phyloP scores from a whole-genome alignment of 2,888 invertebrate species.

The Drosophila colorata region DNA sequence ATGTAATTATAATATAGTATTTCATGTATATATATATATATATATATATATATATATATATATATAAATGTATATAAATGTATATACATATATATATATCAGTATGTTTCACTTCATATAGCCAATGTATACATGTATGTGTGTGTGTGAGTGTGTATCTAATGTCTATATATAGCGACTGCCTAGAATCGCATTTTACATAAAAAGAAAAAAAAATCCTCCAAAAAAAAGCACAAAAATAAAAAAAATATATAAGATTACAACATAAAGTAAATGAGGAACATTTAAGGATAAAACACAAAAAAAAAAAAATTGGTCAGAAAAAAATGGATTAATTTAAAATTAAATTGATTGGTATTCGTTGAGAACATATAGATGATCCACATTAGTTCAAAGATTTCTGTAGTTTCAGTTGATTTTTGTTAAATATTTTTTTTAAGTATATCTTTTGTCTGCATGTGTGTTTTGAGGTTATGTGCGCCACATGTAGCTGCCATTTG shows the following conservation, averaged over 20 bases:
- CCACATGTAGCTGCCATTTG: constrained; percentile 58
- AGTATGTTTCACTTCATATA: constrained; percentile 21
- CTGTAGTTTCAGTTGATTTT: constrained; percentile 17
- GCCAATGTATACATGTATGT: constrained; percentile 24
- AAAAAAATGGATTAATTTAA: constrained; percentile 22
- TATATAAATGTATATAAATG: too few species aligned
- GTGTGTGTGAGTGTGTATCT: constrained; percentile 16
- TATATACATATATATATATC: constrained; percentile 11
- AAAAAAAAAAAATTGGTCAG: constrained; percentile 44
- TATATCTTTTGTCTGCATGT: background rate
- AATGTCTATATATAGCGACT: constrained; percentile 23
- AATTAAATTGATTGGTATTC: constrained; percentile 42
- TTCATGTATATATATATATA: constrained; percentile 33
- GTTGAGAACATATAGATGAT: constrained; percentile 58
- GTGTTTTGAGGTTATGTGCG: constrained; percentile 64
- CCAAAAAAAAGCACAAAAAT: constrained; percentile 70
- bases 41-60: constrained; percentile 18
- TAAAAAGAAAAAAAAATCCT: constrained; percentile 58
- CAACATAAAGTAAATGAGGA: constrained; percentile 71
- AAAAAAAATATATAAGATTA: constrained; percentile 53
- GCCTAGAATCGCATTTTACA: constrained; percentile 13
- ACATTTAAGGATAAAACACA: constrained; percentile 65
- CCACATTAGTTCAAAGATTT: constrained; percentile 26
- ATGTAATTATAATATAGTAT: constrained; percentile 43
- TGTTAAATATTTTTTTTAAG: constrained; percentile 11